These are phyloP conservation scores for Nasonovia ribisnigri DNA, from an alignment of 2,888 invertebrate genomes.

Conservation along the genomic window DNA sequence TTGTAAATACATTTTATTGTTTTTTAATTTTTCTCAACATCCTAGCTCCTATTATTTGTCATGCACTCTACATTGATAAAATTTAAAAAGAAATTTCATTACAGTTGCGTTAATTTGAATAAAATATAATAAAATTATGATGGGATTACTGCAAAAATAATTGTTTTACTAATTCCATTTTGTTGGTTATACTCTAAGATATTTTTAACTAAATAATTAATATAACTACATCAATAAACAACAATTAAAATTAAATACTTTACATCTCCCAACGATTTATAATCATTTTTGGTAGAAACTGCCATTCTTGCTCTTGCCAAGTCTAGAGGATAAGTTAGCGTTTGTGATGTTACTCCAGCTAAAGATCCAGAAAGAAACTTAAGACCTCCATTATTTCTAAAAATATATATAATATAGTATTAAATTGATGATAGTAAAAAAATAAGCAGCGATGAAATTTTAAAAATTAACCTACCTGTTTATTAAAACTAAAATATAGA, in stretches of 20 bases:
- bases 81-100: too few relatives aligned
- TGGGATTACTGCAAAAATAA: too few relatives aligned
- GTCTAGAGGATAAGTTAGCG: slow-evolving; percentile 95
- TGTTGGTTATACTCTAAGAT: not conserved
- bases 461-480: not conserved
- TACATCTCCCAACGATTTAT: slow-evolving; percentile 75
- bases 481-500: slow-evolving; percentile 3
- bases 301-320: slow-evolving; percentile 97
- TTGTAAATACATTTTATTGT: too few relatives aligned
- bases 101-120: too few relatives aligned
- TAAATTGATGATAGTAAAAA: not conserved
- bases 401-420: not conserved
- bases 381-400: slow-evolving; percentile 73
- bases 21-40: too few relatives aligned
- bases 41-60: too few relatives aligned
- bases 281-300: slow-evolving; percentile 86
- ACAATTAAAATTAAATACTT: slow-evolving; percentile 44
- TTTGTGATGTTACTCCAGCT: slow-evolving; percentile 95
- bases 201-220: slow-evolving; percentile 5
- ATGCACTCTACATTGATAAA: too few relatives aligned
- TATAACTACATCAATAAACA: not conserved
- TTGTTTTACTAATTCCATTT: not conserved
- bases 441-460: not conserved
- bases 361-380: slow-evolving; percentile 92
- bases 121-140: too few relatives aligned